Evolutionary conservation across 1,140 invertebrate genomes (phyloP).

Genomic region (Spodoptera litura): DNA sequence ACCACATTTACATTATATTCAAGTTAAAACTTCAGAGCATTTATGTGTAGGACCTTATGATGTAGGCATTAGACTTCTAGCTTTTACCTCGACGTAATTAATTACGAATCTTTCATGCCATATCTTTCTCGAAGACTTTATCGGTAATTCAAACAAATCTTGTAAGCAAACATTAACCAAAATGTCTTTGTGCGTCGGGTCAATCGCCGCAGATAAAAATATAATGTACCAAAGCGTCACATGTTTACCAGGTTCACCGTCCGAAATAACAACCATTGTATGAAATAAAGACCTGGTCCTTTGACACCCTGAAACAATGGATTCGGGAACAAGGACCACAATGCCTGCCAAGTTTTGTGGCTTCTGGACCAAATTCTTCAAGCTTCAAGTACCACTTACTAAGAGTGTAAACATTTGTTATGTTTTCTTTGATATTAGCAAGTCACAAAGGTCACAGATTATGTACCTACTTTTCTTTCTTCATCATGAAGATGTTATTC

Average conservation of each 20-base stretch:
- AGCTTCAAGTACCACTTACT: no score
- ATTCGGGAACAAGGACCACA: constrained; percentile 5
- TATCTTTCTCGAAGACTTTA: not conserved
- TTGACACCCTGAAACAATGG: constrained; percentile 11
- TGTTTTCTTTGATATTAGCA: no score
- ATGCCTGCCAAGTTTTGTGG: constrained; percentile 10
- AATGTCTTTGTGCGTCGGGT: constrained; percentile 33
- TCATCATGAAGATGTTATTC: no score
- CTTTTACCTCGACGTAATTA: no score
- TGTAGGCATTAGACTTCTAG: no score
- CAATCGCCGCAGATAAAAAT: constrained; percentile 40
- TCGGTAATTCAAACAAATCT: constrained; percentile 3
- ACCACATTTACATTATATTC: no score
- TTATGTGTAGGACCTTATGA: no score
- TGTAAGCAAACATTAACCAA: constrained; percentile 11
- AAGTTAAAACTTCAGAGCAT: no score
- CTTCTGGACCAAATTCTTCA: not conserved
- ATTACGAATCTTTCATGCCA: no score
- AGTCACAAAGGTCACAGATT: no score
- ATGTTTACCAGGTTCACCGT: constrained; percentile 17
- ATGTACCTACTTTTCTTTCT: no score
- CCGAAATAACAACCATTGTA: constrained; percentile 30
- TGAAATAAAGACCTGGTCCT: constrained; percentile 22
- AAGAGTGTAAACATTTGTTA: no score
- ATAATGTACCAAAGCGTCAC: constrained; percentile 20